A percentile compares a stretch with the other conserved stretches of the same genome.
phyloP scores from a whole-genome alignment of 2,113 vertebrate genomes.

The Podarcis raffonei region DNA sequence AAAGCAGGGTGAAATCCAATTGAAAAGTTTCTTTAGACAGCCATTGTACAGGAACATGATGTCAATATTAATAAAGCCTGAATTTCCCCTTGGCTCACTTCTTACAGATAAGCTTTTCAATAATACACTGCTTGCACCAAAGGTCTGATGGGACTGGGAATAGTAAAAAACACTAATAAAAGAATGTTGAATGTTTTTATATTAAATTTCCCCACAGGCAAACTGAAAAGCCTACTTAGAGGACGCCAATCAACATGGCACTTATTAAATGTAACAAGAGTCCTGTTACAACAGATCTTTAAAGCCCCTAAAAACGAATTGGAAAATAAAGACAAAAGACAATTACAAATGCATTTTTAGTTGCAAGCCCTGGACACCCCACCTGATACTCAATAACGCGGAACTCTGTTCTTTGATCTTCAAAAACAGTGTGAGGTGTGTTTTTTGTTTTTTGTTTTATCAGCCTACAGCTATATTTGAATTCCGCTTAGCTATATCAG shows the following conservation, averaged over 20 bases:
- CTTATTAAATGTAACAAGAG: slow-evolving; percentile 87
- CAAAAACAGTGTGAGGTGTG: slow-evolving; percentile 52
- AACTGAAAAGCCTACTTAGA: slow-evolving; percentile 85
- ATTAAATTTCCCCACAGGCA: slow-evolving; percentile 87
- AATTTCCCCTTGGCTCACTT: slow-evolving; percentile 86
- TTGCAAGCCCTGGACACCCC: slow-evolving; percentile 70
- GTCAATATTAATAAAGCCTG: slow-evolving; percentile 88
- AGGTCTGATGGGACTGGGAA: slow-evolving; percentile 87
- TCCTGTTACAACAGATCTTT: slow-evolving; percentile 83
- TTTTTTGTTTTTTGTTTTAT: slow-evolving; percentile 25
- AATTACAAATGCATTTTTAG: slow-evolving; percentile 75
- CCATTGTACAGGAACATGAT: slow-evolving; percentile 84
- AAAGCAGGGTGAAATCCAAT: slow-evolving; percentile 83
- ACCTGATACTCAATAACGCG: slow-evolving; percentile 58
- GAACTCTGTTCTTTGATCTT: slow-evolving; percentile 68
- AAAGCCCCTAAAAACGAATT: slow-evolving; percentile 81
- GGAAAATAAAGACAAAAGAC: slow-evolving; percentile 82
- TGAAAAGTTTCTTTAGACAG: slow-evolving; percentile 86
- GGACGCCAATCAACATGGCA: slow-evolving; percentile 84
- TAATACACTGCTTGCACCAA: slow-evolving; percentile 85
- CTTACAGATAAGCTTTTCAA: slow-evolving; percentile 88
- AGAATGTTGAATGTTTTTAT: slow-evolving; percentile 88
- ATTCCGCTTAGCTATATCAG: slow-evolving; percentile 49
- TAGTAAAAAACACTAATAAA: slow-evolving; percentile 89
- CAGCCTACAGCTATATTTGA: slow-evolving; percentile 57